Conservation (phyloP, 1,140 invertebrate genomes). For the Drosophila yakuba region DNA sequence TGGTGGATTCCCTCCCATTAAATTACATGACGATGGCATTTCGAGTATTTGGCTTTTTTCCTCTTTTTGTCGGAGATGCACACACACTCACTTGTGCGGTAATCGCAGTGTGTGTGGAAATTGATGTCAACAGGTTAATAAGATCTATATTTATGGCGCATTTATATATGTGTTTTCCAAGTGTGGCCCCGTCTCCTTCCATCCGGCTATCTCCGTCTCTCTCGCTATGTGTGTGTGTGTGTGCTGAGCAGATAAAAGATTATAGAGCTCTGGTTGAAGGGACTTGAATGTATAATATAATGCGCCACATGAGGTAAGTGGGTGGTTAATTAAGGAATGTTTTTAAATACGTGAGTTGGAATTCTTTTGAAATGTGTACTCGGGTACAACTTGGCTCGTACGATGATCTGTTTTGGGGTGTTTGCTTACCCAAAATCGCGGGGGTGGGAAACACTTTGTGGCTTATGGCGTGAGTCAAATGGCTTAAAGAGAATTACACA, state of each 20-base stretch:
- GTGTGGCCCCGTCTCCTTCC: constrained; percentile 2
- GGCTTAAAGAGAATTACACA: constrained; percentile 25
- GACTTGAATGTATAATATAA: constrained; percentile 39
- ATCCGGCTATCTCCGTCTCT: neutral
- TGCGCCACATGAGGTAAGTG: constrained; percentile 39
- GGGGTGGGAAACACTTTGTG: constrained; percentile 7
- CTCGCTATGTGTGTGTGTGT: constrained; percentile 6
- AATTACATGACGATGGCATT: constrained; percentile 66
- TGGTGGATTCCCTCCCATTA: constrained; percentile 51
- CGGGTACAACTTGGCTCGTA: neutral
- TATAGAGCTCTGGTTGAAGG: constrained; percentile 43
- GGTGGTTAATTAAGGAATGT: constrained; percentile 50
- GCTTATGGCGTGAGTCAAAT: constrained; percentile 24
- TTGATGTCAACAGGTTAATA: constrained; percentile 67
- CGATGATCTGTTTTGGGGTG: neutral
- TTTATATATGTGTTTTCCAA: constrained; percentile 45
- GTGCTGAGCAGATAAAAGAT: constrained; percentile 56
- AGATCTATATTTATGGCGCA: constrained; percentile 66
- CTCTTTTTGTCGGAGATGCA: constrained; percentile 33
- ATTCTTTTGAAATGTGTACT: constrained; percentile 33
- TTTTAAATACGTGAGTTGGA: constrained; percentile 43
- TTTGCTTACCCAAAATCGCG: neutral
- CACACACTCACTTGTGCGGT: constrained; percentile 25
- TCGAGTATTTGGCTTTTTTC: constrained; percentile 47
- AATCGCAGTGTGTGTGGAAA: constrained; percentile 56